These are phyloP conservation scores for Heliopora coerulea DNA, from an alignment of 92 coral and sea anemone genomes.

Conservation along the genomic window DNA sequence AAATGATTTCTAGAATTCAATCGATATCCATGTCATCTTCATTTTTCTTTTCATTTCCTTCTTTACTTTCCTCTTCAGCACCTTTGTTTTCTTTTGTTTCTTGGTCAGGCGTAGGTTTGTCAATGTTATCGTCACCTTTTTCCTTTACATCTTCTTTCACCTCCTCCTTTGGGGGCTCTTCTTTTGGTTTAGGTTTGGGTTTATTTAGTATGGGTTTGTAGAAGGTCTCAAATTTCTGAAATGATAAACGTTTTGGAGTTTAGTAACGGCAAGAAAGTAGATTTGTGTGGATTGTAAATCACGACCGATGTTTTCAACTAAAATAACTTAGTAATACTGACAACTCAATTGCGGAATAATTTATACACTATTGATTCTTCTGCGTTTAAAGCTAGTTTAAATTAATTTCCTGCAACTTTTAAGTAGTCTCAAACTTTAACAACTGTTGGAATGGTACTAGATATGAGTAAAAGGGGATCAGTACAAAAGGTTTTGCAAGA, in stretches of 20 bases:
- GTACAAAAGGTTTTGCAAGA: too few relatives aligned
- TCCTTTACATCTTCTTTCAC: constrained; percentile 51
- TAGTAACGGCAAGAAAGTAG: too few relatives aligned
- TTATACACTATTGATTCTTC: too few relatives aligned
- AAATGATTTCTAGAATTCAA: constrained; percentile 18
- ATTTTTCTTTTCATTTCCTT: constrained; percentile 44
- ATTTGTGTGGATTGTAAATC: too few relatives aligned
- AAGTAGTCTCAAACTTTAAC: too few relatives aligned
- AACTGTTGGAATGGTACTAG: too few relatives aligned
- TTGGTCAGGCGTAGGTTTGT: background rate
- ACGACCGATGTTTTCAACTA: too few relatives aligned
- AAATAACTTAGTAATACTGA: too few relatives aligned
- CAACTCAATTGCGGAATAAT: too few relatives aligned
- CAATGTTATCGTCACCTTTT: background rate
- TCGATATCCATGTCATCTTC: constrained; percentile 59
- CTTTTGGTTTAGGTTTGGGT: constrained; percentile 88
- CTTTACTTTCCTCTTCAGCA: constrained; percentile 13
- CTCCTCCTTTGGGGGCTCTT: constrained; percentile 86
- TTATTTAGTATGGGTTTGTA: constrained; percentile 81
- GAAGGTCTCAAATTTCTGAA: constrained; percentile 76
- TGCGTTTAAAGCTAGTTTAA: too few relatives aligned
- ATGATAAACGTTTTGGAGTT: background rate
- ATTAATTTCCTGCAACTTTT: too few relatives aligned
- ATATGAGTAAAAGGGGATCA: too few relatives aligned
- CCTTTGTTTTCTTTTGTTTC: constrained; percentile 32